Conservation (phyloP, 2,113 vertebrate genomes). For the Aramus guarauna region DNA sequence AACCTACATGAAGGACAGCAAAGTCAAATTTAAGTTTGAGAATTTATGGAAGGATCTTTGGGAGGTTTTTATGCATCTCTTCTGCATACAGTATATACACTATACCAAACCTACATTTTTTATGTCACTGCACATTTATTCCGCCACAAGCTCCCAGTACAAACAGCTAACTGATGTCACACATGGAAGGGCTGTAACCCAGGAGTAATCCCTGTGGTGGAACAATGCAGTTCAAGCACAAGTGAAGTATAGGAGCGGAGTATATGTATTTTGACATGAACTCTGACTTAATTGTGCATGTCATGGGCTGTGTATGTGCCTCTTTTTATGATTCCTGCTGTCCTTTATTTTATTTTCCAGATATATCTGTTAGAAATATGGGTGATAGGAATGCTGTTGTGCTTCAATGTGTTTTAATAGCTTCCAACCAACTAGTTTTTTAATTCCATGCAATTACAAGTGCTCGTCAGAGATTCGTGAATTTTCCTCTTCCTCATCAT, state of each 20-base stretch:
- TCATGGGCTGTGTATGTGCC: not conserved
- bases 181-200: not conserved
- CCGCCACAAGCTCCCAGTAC: not conserved
- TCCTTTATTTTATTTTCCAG: not conserved
- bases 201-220: not conserved
- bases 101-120: not conserved
- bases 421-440: not conserved
- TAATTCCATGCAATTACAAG: not conserved
- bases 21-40: not conserved
- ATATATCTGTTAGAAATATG: not conserved
- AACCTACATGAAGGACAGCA: not conserved
- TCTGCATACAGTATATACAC: not conserved
- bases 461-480: not conserved
- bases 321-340: not conserved
- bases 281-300: not conserved
- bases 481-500: not conserved
- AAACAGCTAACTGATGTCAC: not conserved
- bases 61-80: not conserved
- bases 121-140: not conserved
- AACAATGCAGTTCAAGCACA: not conserved
- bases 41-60: not conserved
- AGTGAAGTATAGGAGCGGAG: not conserved
- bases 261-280: not conserved
- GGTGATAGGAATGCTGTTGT: not conserved
- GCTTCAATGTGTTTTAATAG: not conserved